Evolutionary conservation across 2,113 vertebrate species (phyloP), one percentile per base, ranked within the genome.

Genomic region (Rhombomys opimus): DNA sequence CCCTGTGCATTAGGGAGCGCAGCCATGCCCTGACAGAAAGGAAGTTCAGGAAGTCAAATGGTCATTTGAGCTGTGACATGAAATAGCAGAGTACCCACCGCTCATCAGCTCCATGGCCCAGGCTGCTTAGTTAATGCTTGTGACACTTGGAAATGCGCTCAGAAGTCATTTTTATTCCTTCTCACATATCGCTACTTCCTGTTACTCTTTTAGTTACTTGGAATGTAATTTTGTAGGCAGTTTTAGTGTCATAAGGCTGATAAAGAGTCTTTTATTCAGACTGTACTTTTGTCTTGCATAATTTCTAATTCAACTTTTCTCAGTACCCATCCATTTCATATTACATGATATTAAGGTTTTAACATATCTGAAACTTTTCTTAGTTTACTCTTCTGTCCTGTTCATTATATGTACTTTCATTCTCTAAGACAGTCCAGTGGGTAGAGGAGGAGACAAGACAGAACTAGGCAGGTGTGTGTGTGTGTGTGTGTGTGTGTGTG

Each of bases 51-150:
- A 6, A 35, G 5, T 61, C 72, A 38, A 65, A 35, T 2, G 22
- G 35, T 22, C 3, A 14, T 25, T 8, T 32, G 67, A 52, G n/a
- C 3, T 38, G 15, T 7, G 38, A 14, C 57, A 35, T 5, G 27
- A 89, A 27, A n/a, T 9, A 30, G 3, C 25, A 1, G 1, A 18
- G 2, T 30, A 18, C 1, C 41, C 0, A 41, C 46, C 7, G 1
- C 41, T 41, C 2, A 0, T 35, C 1, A 68, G 73, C 27, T 50
- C 41, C 20, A 0, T 30, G 12, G 2, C 5, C 12, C 22, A 50
- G 50, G 59, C 2, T 11, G 1, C 5, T 15, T 57, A 15, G 25
- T 7, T 11, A 4, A 7, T 2, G 32, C 81, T 22, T 77, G 59
- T 17, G 41, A 22, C 8, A 4, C 57, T 87, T 9, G 25, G 30